Evolutionary conservation across 2,113 vertebrate species (phyloP), one percentile per base, ranked within the genome.

Genomic region (Prolemur simus): DNA sequence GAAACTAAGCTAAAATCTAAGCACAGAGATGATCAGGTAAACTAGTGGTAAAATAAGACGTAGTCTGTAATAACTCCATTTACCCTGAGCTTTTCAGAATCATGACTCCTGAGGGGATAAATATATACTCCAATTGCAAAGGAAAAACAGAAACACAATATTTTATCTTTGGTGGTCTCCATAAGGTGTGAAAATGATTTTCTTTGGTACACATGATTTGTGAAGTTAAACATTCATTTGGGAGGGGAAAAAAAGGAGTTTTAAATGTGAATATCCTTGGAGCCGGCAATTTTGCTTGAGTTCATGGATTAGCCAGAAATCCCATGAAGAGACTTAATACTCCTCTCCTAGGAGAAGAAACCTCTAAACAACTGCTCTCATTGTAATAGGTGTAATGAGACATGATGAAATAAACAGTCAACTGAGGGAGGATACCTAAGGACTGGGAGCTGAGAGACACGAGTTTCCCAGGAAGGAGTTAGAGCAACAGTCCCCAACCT

Each of bases 1-100:
- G 56, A 87, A 83, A 83, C 71, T 58, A 71, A 78, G 47, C 34
- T 84, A 87, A 96, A 93, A 91, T 81, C 42, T 82, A 94, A 86
- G 39, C 68, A 89, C 64, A 37, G 42, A 66, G n/a, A 80, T 86
- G 34, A 92, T 71, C 58, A 34, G 29, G 11, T 37, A 95, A 91
- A 78, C 56, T 17, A 74, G 27, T 63, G 34, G 9, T 84, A 18
- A 89, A 94, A 56, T 94, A 54, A 94, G 74, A 96, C 49, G 49
- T 13, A 17, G 8, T 78, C 73, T 37, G 49, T 54, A 82, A 91
- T n/a, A 95, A 82, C 81, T 60, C 54, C 68, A 56, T 49, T 91
- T 86, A 83, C 63, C 13, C 74, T 66, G 60, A 96, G 15, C 32
- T 85, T 56, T 94, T 95, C 37, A 88, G 42, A 94, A 85, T 27